Percentiles rank a stretch among this genome's conserved stretches.
phyloP scores from a whole-genome alignment of 1,140 invertebrate genomes.

The Listronotus bonariensis region DNA sequence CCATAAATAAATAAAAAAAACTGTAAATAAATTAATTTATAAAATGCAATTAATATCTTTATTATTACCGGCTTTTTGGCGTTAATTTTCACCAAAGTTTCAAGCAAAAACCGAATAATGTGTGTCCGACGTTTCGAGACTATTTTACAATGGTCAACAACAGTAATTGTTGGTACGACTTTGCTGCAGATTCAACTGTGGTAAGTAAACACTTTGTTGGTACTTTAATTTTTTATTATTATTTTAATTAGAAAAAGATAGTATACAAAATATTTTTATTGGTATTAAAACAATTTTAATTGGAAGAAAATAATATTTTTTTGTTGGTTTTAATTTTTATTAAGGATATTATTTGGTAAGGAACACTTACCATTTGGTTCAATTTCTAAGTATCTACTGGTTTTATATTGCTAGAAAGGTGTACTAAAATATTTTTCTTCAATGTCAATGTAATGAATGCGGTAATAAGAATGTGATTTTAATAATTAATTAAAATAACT shows the following conservation, averaged over 20 bases:
- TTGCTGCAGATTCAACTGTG: slow-evolving; percentile 48
- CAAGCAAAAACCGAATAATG: slow-evolving; percentile 45
- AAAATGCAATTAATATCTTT: background rate
- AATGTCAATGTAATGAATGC: no score
- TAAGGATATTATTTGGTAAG: no score
- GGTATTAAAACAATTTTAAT: background rate
- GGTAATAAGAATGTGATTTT: no score
- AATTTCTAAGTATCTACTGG: no score
- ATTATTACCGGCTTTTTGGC: background rate
- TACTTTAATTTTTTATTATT: background rate
- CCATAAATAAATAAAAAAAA: slow-evolving; percentile 2
- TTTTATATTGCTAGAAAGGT: no score
- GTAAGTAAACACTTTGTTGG: slow-evolving; percentile 37
- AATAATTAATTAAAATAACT: no score
- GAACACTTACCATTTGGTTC: no score
- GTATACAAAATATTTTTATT: background rate
- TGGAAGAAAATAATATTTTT: background rate
- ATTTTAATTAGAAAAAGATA: background rate
- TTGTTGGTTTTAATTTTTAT: no score
- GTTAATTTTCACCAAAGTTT: slow-evolving; percentile 2
- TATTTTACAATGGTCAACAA: slow-evolving; percentile 50
- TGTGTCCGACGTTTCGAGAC: slow-evolving; percentile 50
- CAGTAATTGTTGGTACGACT: slow-evolving; percentile 52
- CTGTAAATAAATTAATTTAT: background rate
- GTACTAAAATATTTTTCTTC: no score